Evolutionary conservation across 2,113 vertebrate species (phyloP), one percentile per base, ranked within the genome.

Genomic region (Phalacrocorax aristotelis): DNA sequence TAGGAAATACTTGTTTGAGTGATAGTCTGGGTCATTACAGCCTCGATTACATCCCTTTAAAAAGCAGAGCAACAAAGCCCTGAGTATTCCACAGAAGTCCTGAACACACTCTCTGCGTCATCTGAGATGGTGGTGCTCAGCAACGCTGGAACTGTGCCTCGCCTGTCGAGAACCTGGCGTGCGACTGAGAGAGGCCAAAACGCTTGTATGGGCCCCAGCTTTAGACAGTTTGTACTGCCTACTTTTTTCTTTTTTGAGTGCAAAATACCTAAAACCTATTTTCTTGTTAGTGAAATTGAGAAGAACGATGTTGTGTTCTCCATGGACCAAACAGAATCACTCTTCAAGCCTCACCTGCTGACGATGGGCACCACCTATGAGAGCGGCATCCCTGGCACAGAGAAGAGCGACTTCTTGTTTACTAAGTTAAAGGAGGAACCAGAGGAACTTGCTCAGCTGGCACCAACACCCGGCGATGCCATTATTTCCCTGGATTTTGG

Each of bases 361-460:
- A 93, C 98, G 6, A 98, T 99, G 98, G 98, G 75, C 95, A 92
- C 95, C 70, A 95, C 99, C 97, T 99, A 99, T 27, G 97, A 98
- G 58, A 98, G 86, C 23, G 18, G 95, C 5, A 89, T 96, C 21
- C 75, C 97, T 2, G 72, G 68, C 2, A 87, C 93, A 4, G 99
- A 99, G 30, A 95, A 98, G 49, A 98, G 97, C 3, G 98, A 99
- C 34, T 97, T 97, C 84, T 98, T 99, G 88, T 99, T 98, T 98
- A 98, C 98, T 85, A 99, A 99, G 95, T 97, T 99, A 84, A 99
- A 99, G 95, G 99, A 99, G 93, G 99, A 99, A 95, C 99, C 99
- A 0, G 99, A 99, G 68, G 99, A 99, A 94, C 98, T 99, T 72
- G 97, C 99, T 30, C 99, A 99, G 95, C 98, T 99, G 96, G 99